These are phyloP conservation scores for Hemichromis elongatus DNA, from an alignment of 2,113 vertebrate species.

Conservation along the genomic window DNA sequence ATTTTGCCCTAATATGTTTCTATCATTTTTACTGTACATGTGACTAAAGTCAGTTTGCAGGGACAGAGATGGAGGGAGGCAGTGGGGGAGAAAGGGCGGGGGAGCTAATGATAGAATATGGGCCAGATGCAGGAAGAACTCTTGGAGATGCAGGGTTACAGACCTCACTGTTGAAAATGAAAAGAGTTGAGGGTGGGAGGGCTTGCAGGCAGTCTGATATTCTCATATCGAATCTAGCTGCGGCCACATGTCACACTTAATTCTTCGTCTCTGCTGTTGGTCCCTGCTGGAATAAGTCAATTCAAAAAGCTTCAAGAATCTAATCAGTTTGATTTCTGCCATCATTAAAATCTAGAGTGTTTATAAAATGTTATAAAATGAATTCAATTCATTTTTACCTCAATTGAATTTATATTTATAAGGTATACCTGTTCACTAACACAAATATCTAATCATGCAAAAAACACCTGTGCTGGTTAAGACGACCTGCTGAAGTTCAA, in stretches of 20 bases:
- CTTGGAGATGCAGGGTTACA: slow-evolving; percentile 16
- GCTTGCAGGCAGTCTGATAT: slow-evolving; percentile 9
- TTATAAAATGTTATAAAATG: not conserved
- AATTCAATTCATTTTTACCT: not conserved
- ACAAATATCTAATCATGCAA: not conserved
- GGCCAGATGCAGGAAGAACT: slow-evolving; percentile 39
- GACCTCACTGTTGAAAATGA: slow-evolving; percentile 16
- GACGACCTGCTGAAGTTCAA: not conserved
- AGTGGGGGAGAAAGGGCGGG: not conserved
- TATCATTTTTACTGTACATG: slow-evolving; percentile 5
- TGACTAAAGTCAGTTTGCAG: slow-evolving; percentile 21
- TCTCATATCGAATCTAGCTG: slow-evolving; percentile 29
- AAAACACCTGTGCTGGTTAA: not conserved
- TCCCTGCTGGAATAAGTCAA: not conserved
- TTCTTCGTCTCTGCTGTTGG: not conserved
- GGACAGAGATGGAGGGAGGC: not conserved
- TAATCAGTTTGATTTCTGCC: not conserved
- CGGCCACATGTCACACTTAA: slow-evolving; percentile 23
- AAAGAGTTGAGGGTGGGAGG: slow-evolving; percentile 4
- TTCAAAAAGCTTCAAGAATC: not conserved
- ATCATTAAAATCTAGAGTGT: not conserved
- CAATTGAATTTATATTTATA: not conserved
- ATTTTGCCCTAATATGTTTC: not conserved
- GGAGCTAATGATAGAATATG: slow-evolving; percentile 50
- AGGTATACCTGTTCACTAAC: rapidly evolving